Evolutionary conservation across 37 sponge, comb jelly and placozoan genomes (phyloP).

Genomic region (Ianthella basta): DNA sequence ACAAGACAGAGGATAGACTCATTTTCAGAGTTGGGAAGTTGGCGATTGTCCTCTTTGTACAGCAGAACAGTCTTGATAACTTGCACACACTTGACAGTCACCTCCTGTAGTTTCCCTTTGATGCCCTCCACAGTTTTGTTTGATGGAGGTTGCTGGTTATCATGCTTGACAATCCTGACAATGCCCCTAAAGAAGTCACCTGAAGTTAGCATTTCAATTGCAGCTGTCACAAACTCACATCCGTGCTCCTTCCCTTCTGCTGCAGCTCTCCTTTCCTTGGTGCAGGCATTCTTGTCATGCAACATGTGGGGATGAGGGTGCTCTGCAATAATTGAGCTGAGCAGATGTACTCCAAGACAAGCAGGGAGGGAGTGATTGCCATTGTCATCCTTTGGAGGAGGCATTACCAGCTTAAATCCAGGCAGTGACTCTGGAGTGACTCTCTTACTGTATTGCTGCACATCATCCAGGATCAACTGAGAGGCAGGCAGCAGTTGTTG

Average conservation of each 20-base stretch:
- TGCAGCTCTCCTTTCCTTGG: constrained; percentile 27
- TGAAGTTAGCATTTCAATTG: neutral
- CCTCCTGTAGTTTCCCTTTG: neutral
- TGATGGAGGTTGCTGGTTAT: neutral
- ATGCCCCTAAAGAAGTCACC: neutral
- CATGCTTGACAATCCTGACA: neutral
- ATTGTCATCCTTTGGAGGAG: constrained; percentile 25
- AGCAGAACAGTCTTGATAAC: constrained; percentile 10
- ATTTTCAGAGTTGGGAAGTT: neutral
- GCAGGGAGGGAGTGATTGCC: constrained; percentile 32
- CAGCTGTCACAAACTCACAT: neutral
- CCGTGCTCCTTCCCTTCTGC: neutral
- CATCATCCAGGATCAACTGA: constrained; percentile 3
- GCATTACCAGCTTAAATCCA: neutral
- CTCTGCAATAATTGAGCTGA: constrained; percentile 40
- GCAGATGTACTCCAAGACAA: constrained; percentile 37
- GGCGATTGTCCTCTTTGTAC: neutral
- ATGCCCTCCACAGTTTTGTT: neutral
- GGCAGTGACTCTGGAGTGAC: neutral
- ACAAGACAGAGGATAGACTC: neutral
- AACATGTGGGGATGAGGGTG: constrained; percentile 30
- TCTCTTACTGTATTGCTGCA: neutral
- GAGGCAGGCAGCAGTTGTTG: neutral
- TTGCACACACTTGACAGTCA: constrained; percentile 11
- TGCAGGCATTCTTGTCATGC: constrained; percentile 22